Evolutionary conservation across 2,888 invertebrate species (phyloP), one percentile per base, ranked within the genome.

Genomic region (Apodemia zela): DNA sequence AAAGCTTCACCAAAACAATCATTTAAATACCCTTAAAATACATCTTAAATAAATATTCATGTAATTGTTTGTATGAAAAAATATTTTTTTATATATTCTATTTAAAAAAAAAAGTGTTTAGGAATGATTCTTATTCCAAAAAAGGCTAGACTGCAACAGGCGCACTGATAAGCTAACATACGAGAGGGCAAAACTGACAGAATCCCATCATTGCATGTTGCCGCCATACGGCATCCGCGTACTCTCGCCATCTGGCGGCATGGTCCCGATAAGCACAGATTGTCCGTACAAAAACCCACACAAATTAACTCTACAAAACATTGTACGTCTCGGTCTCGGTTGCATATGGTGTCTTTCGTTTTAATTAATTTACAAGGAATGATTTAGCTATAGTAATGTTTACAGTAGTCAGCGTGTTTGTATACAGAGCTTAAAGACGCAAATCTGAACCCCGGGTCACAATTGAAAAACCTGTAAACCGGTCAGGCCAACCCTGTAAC

Each of bases 251-350:
- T 87, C 79, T 88, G 88, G 84, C 75, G 70, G 72, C 69, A 70
- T 69, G 87, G 78, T 87, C 87, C 83, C 75, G 71, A 72, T 69
- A 70, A 69, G 68, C 71, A 67, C 64, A 76, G 79, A 80, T 79
- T 81, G 73, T 61, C 21, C 35, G 54, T 74, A 81, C 73, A 76
- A 79, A 78, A 76, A 78, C 77, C 73, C 76, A 76, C 75, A 76
- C 72, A 81, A 83, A 82, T 84, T 83, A 80, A 76, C 76, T 76
- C 68, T 73, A 72, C 68, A 72, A 70, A 67, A 71, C 69, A 71
- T 69, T 66, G 67, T 73, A 73, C 82, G n/a, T n/a, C n/a, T n/a
- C n/a, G n/a, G 83, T 82, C 85, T 87, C 78, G 84, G 87, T 85
- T 81, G 81, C 87, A 86, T 86, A 87, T 87, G 87, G 78, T 78